phyloP scores from a whole-genome alignment of 2,888 invertebrate species.

The Mycalesis mineus region DNA sequence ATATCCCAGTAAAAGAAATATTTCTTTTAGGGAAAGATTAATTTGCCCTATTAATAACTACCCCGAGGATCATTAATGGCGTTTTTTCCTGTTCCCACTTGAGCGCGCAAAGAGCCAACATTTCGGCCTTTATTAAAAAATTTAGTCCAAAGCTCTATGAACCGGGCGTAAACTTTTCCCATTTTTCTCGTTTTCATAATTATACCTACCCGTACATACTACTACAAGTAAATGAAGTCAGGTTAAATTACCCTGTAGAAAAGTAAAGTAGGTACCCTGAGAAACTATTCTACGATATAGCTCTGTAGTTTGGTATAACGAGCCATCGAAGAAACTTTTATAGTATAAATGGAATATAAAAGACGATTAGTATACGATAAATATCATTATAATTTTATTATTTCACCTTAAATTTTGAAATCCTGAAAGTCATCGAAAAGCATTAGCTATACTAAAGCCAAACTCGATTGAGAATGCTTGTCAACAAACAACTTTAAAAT shows the following conservation, averaged over 20 bases:
- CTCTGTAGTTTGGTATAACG: too few species aligned
- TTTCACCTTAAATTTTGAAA: too few species aligned
- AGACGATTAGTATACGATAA: too few species aligned
- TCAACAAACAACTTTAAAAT: too few species aligned
- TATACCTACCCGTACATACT: conserved; percentile 29
- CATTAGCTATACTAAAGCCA: too few species aligned
- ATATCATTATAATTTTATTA: too few species aligned
- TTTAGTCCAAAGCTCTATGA: conserved; percentile 55
- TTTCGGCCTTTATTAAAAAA: conserved; percentile 60
- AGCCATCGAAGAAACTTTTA: too few species aligned
- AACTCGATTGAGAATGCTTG: too few species aligned
- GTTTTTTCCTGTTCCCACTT: conserved; percentile 18
- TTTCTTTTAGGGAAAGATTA: conserved; percentile 16
- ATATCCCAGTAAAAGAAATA: conserved; percentile 7
- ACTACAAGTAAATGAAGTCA: conserved; percentile 50
- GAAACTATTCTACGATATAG: conserved; percentile 8
- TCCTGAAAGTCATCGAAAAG: too few species aligned
- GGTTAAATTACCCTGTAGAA: too few species aligned
- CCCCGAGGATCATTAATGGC: conserved; percentile 24
- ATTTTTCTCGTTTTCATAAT: conserved; percentile 68
- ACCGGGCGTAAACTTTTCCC: conserved; percentile 58
- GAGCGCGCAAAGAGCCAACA: conserved; percentile 42
- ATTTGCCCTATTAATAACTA: conserved; percentile 24
- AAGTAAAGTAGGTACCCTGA: conserved; percentile 17
- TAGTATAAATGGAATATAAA: too few species aligned